Conservation (phyloP, 2,888 invertebrate genomes). For the Phyllotreta cruciferae region DNA sequence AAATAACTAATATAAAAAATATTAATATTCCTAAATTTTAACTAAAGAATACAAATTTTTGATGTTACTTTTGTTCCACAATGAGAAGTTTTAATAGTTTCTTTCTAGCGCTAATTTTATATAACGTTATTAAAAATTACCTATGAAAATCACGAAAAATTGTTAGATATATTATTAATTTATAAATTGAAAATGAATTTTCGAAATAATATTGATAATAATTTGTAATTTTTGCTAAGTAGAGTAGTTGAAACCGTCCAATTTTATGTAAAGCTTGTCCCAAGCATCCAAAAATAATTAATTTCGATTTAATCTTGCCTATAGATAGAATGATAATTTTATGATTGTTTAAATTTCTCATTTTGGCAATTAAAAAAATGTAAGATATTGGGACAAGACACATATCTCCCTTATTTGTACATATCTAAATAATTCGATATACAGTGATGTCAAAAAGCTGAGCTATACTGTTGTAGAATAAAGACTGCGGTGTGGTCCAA, state of each 20-base stretch:
- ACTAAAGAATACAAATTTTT: no score
- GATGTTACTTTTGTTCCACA: no score
- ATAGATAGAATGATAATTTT: no score
- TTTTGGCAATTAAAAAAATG: no score
- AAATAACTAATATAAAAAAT: no score
- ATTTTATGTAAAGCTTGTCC: conserved; percentile 24
- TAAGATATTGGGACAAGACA: neutral
- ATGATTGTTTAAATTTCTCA: no score
- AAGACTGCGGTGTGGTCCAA: conserved; percentile 61
- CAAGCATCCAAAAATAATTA: conserved; percentile 1
- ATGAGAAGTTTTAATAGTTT: no score
- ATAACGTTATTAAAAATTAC: neutral
- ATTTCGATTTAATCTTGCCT: no score
- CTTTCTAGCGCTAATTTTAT: no score
- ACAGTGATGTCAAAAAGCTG: conserved; percentile 38
- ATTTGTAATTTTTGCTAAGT: conserved; percentile 41
- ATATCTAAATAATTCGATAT: conserved; percentile 40
- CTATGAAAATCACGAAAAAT: no score
- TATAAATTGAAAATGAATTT: neutral
- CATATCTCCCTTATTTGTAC: conserved; percentile 40
- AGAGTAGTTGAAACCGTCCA: conserved; percentile 55
- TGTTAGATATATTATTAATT: no score
- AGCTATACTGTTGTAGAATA: conserved; percentile 47
- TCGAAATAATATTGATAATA: conserved; percentile 8
- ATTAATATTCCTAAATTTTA: no score